Base-by-base conservation (phyloP, 1,140 invertebrate species). In the Mesaphorura yosii region DNA sequence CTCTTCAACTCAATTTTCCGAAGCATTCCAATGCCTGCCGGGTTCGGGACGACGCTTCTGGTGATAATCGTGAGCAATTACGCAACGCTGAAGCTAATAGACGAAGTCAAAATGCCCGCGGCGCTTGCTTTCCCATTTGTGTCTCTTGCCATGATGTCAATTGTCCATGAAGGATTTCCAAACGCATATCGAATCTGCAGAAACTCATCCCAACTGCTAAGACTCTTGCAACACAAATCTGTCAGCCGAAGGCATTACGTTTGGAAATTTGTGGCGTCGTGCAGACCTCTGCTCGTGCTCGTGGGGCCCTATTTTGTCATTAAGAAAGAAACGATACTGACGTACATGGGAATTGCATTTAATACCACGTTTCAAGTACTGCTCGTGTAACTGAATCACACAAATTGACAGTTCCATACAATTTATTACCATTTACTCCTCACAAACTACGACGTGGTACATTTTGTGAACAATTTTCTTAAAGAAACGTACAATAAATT, bases 241-340 rank as follows among this genome's bases (percentile, higher is more conserved):
- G 10, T 4, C 25, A n/a, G n/a, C n/a, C 44, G 12, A 15, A 23
- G 7, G 6, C 15, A 7, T 19, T 46, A 46, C 44, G 19, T 26
- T 19, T 5, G 7, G 12, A 46, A 46, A 20, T 46, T 46, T 27
- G 7, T 20, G 6, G 23, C 4, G 7, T 46, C 44, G 7, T 46
- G 44, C 23, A 20, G 29, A 7, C 44, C 44, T 7, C 20, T 46
- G 12, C 15, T 6, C 6, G 23, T 46, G 14, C 44, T 14, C 7
- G 44, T 46, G 6, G 44, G 44, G 29, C 4, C 25, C 25, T 46
- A 46, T 46, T 46, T 46, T 26, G 23, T 46, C 7, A 46, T 46
- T 10, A 46, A 46, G 23, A 23, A 46, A 25, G 19, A 15, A 6
- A 46, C 44, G 6, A 23, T 46, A 7, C 25, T 46, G 23, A 46